Base-by-base conservation (phyloP, 2,888 invertebrate species). In the Catocala sponsa region DNA sequence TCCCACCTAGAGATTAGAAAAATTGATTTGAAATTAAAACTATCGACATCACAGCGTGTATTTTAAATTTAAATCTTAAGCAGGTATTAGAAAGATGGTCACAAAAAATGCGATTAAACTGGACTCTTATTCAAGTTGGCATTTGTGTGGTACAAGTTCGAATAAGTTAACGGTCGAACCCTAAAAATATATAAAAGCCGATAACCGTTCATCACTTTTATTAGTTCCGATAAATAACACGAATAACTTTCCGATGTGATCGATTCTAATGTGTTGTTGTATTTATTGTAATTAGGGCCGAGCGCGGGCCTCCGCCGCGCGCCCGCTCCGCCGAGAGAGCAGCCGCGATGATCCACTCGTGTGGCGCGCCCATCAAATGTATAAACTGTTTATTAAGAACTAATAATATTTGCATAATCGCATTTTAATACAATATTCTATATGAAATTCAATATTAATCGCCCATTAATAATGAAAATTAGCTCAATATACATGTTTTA, bases 341-440 rank as follows among this genome's bases (percentile, higher is more conserved):
- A 9, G 48, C 52, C 43, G 55, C 48, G 49, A 43, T 70, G 63
- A 50, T 68, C 69, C 65, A 64, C 81, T 80, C 84, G 89, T 87
- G 91, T 84, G 87, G 87, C 85, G 85, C 84, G 84, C 83, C 84
- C 86, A 90, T 91, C 89, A 88, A 87, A 86, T 85, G 80, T 84
- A 88, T 87, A 87, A 91, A 92, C 89, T 88, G 90, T 90, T 89
- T 92, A 92, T 92, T 92, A 92, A 86, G 87, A 92, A 91, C 90
- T 88, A 91, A 92, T 93, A 85, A 87, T 92, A 94, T 94, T 94
- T 92, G 92, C 92, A 94, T 94, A 94, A 94, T 91, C 86, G 84
- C 86, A 85, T 91, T 89, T 89, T 84, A 83, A 89, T 86, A 86
- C 87, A 85, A 88, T 81, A 86, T 82, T 84, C 80, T 76, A 86